Conservation (phyloP, 2,113 vertebrate species). For the Xenotilapia caudafasciata region DNA sequence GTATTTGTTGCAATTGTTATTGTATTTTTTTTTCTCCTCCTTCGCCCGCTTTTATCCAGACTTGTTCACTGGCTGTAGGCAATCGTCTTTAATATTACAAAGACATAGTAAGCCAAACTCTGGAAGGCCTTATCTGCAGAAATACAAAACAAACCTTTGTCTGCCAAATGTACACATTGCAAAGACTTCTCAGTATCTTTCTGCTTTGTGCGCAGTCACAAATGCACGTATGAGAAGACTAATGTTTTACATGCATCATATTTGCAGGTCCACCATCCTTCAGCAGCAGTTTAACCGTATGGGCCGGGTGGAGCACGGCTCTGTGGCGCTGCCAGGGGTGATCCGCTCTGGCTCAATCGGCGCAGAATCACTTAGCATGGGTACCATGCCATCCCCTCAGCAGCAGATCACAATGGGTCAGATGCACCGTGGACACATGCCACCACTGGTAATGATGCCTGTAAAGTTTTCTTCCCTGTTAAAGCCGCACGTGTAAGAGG, state of each 20-base stretch:
- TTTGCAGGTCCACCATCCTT: constrained; percentile 79
- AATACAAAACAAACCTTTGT: constrained; percentile 29
- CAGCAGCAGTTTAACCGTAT: constrained; percentile 97
- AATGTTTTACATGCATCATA: background rate
- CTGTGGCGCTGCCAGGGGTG: constrained; percentile 88
- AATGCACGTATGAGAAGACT: background rate
- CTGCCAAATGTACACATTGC: background rate
- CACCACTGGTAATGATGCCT: constrained; percentile 80
- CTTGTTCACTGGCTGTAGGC: background rate
- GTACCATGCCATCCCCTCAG: constrained; percentile 93
- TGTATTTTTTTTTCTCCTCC: background rate
- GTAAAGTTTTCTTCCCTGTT: background rate
- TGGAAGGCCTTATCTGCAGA: constrained; percentile 9
- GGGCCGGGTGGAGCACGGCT: constrained; percentile 88
- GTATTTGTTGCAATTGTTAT: background rate
- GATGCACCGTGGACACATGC: constrained; percentile 98
- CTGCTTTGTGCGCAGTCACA: constrained; percentile 6
- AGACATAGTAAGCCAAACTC: constrained; percentile 4
- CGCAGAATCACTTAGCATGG: constrained; percentile 88
- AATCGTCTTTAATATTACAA: constrained; percentile 29
- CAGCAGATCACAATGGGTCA: constrained; percentile 93
- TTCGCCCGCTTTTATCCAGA: background rate
- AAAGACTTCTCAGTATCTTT: background rate
- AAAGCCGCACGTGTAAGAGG: background rate
- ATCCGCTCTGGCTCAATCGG: constrained; percentile 94